Base-by-base conservation (phyloP, 2,113 vertebrate genomes). In the Upupa epops region DNA sequence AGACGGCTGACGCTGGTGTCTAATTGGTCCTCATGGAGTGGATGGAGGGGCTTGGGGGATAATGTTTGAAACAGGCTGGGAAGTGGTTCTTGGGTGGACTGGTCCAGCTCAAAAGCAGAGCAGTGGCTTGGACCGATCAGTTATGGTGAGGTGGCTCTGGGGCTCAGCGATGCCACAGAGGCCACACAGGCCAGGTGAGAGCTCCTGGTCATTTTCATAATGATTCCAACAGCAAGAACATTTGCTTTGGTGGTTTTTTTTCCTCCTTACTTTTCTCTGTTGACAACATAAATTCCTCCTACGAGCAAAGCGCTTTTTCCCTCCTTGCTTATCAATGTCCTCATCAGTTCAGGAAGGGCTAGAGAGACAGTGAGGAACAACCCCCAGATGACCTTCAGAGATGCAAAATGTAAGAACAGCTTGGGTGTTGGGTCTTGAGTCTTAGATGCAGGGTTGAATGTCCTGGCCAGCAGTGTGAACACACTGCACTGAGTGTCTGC, bases 71-170 rank as follows among this genome's bases (percentile, higher is more conserved):
- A 32, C 5, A 26, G 56, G 13, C 0, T 16, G 14, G 12, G 31
- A 26, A 75, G 21, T 13, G 25, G 24, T 29, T 74, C 28, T 68
- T 32, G 12, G 24, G 19, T 31, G 36, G 45, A 13, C 11, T 51
- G 28, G 5, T 64, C 32, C 20, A 74, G n/a, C 18, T 37, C 4
- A 72, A 78, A 79, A 16, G n/a, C 45, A 54, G 58, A 59, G 71
- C 7, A 0, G 0, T 4, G 3, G 9, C 19, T 59, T 3, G 2
- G 56, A 29, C 5, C 13, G 3, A 8, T 54, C 48, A 15, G 25
- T 51, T 26, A 10, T 0, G 2, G 25, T 13, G 31, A 32, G 6
- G 24, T 59, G 69, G 11, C 26, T 34, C 6, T 49, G 18, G 46
- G 19, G 4, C 11, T 8, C 0, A 0, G 36, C 16, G 60, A 25